phyloP scores from a whole-genome alignment of 2,888 invertebrate genomes.

The Acrobasis suavella region DNA sequence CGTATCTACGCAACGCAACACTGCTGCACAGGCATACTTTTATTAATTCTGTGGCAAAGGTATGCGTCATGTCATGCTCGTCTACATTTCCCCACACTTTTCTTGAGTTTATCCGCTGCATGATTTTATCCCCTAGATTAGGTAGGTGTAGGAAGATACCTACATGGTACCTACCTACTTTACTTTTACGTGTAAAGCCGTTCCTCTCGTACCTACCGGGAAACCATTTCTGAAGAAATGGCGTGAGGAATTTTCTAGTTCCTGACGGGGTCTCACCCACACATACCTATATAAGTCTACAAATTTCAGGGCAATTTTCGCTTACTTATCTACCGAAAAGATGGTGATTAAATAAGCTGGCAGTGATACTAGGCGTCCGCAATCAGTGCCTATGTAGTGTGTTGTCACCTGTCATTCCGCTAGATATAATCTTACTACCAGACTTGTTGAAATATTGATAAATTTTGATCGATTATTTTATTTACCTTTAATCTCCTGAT shows the following conservation, averaged over 20 bases:
- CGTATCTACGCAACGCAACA: slow-evolving; percentile 29
- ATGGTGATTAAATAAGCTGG: slow-evolving; percentile 16
- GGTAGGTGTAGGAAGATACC: too few relatives aligned
- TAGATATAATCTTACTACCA: neutral
- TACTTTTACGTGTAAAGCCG: too few relatives aligned
- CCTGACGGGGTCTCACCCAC: too few relatives aligned
- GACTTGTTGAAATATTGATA: slow-evolving; percentile 14
- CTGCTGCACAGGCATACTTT: slow-evolving; percentile 1
- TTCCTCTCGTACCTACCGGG: too few relatives aligned
- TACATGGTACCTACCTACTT: too few relatives aligned
- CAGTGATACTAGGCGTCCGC: slow-evolving; percentile 31
- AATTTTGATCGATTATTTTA: slow-evolving; percentile 14
- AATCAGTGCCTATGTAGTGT: slow-evolving; percentile 23
- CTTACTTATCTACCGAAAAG: slow-evolving; percentile 7
- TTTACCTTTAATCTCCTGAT: too few relatives aligned
- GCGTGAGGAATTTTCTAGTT: too few relatives aligned
- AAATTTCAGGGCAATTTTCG: neutral
- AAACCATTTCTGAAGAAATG: too few relatives aligned
- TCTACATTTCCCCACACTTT: neutral
- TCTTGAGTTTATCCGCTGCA: neutral
- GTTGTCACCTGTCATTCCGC: neutral
- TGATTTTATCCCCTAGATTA: neutral
- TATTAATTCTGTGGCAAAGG: too few relatives aligned
- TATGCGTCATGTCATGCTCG: too few relatives aligned
- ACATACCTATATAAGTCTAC: too few relatives aligned